Percentiles rank a stretch among this genome's conserved stretches.
phyloP scores from a whole-genome alignment of 2,797 vertebrate species.

The Thamnophis elegans region DNA sequence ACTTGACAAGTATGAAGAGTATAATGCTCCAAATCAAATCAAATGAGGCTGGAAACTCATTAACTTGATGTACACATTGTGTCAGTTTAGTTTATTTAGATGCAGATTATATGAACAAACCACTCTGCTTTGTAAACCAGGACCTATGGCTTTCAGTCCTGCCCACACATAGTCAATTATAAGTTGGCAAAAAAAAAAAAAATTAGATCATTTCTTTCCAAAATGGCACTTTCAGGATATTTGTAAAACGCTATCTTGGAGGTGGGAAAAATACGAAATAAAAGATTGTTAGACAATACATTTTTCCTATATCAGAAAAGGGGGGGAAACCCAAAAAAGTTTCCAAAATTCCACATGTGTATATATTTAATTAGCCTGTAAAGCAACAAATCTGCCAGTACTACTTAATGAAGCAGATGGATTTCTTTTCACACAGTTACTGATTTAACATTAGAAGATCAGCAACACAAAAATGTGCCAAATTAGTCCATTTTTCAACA shows the following conservation, averaged over 20 bases:
- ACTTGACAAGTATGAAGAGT: background rate
- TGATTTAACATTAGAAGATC: background rate
- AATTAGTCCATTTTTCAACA: background rate
- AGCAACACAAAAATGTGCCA: background rate
- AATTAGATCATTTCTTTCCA: background rate
- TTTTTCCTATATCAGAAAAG: background rate
- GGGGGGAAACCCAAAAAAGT: background rate
- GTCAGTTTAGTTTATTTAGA: background rate
- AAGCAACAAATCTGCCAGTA: background rate
- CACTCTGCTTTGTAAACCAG: background rate
- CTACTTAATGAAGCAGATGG: background rate
- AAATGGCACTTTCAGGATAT: background rate
- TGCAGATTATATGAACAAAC: background rate
- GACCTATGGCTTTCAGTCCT: background rate
- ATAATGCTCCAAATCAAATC: background rate
- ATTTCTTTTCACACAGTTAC: background rate
- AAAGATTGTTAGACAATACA: background rate
- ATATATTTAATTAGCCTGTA: background rate
- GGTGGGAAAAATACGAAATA: no score
- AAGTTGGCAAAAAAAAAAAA: background rate
- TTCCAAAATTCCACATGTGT: background rate
- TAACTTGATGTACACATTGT: background rate
- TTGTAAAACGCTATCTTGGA: background rate
- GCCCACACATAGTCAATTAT: background rate
- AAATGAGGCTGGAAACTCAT: background rate